These are phyloP conservation scores for Zaprionus gabonicus DNA, from an alignment of 1,140 invertebrate species.

Conservation along the genomic window DNA sequence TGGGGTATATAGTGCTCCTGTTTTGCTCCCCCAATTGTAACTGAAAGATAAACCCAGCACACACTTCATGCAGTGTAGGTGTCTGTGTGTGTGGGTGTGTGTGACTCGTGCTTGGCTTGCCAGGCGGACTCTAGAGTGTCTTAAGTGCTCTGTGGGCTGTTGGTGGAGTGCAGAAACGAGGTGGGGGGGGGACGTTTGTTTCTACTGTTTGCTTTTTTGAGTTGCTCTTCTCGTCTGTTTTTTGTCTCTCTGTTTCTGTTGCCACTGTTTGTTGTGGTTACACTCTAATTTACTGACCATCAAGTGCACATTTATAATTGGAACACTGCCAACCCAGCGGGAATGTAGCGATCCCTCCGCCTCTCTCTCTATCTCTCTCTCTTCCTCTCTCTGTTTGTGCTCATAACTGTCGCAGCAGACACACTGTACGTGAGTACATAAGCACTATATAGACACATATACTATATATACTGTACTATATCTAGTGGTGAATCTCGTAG, in stretches of 20 bases:
- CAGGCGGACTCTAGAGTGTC: conserved; percentile 10
- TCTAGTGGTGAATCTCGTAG: conserved; percentile 18
- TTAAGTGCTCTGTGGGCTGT: conserved; percentile 7
- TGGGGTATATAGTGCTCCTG: conserved; percentile 48
- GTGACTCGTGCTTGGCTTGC: not conserved
- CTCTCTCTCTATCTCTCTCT: conserved; percentile 18
- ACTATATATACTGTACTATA: not conserved
- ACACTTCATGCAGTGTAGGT: conserved; percentile 7
- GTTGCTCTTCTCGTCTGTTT: conserved; percentile 27
- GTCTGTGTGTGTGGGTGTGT: conserved; percentile 2
- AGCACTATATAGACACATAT: conserved; percentile 19
- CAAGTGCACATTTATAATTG: conserved; percentile 76
- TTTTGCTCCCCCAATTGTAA: conserved; percentile 38
- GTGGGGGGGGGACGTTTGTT: not conserved
- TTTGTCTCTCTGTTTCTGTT: not conserved
- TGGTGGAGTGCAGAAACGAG: not conserved
- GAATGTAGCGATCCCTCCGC: conserved; percentile 24
- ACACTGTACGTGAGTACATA: conserved; percentile 13
- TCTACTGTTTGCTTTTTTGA: conserved; percentile 20
- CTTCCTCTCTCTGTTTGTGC: conserved; percentile 20
- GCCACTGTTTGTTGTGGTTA: conserved; percentile 60
- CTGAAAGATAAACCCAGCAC: conserved; percentile 54
- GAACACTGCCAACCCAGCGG: conserved; percentile 55
- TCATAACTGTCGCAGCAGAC: conserved; percentile 66
- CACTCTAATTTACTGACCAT: conserved; percentile 74